Base-by-base conservation (phyloP, 2,797 vertebrate species). In the Botia kubotai region DNA sequence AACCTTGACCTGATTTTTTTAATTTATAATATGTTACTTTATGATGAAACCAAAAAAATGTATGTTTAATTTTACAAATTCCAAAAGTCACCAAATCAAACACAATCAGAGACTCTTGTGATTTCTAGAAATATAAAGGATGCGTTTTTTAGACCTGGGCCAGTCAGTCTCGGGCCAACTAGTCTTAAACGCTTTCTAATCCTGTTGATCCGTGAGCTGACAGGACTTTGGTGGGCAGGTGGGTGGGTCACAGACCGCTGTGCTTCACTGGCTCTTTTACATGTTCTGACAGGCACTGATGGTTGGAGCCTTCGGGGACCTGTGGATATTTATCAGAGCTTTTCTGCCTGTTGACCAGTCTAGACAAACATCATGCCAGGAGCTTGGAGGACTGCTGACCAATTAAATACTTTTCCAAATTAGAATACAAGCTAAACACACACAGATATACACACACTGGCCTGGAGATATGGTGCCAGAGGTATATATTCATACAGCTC, bases 201-300 rank as follows among this genome's bases (percentile, higher is more conserved):
- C 71, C 67, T 82, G 75, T 46, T 84, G 83, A 86, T 76, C 72
- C 81, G 70, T 86, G 81, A 85, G 79, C 72, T 85, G 62, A 83
- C 77, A 77, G 36, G 72, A 71, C 68, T 75, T 57, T 60, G 57
- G 58, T 26, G 12, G 12, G 58, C 57, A 3, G 39, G 29, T 19
- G 63, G 80, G 57, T 23, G 66, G 72, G 80, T 68, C 8, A 53
- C 12, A 77, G 17, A 86, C 85, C 63, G 81, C 87, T 87, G 87
- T 86, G 82, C 90, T 83, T 88, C 85, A 87, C 89, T 91, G 87
- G 84, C 89, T 92, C 90, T 91, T 90, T 93, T 92, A 91, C 91
- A 88, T 92, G 91, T 94, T 94, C 91, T 95, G 93, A 95, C 93
- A 94, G 91, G 93, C 91, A 91, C 89, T 88, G 92, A 92, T 90